Evolutionary conservation across 2,113 vertebrate genomes (phyloP).

Genomic region (Dasyornis broadbenti): DNA sequence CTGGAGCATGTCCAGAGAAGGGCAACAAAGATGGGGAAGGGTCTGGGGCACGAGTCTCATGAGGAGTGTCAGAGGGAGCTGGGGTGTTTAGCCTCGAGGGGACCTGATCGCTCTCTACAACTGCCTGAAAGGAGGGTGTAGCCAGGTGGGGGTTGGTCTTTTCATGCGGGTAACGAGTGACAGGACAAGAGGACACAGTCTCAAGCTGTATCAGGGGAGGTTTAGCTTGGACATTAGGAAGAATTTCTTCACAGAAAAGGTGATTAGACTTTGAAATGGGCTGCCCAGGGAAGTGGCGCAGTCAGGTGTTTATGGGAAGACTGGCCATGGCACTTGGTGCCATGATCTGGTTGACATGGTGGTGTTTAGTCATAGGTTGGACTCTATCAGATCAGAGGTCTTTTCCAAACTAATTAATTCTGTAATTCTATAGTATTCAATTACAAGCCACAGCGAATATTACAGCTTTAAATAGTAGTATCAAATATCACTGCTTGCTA

Average conservation of each 20-base stretch:
- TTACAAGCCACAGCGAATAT: not conserved
- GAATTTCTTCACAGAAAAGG: not conserved
- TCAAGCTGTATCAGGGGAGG: not conserved
- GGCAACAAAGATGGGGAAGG: not conserved
- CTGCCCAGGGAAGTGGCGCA: not conserved
- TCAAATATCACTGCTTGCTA: not conserved
- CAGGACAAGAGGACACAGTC: not conserved
- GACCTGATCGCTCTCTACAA: not conserved
- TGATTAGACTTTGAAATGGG: not conserved
- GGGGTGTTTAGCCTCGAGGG: not conserved
- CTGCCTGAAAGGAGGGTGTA: not conserved
- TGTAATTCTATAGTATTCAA: not conserved
- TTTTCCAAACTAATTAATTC: not conserved
- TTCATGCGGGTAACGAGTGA: not conserved
- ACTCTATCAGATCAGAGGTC: not conserved
- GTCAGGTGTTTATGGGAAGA: not conserved
- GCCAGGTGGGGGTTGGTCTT: not conserved
- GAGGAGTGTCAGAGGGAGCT: not conserved
- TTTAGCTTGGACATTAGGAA: not conserved
- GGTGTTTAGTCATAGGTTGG: rapidly evolving
- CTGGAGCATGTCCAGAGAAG: not conserved
- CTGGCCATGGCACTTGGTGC: rapidly evolving
- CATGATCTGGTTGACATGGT: no score
- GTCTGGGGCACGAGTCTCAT: not conserved
- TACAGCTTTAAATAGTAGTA: not conserved